Evolutionary conservation across 2,797 vertebrate genomes (phyloP).

Genomic region (Epinephelus coioides): DNA sequence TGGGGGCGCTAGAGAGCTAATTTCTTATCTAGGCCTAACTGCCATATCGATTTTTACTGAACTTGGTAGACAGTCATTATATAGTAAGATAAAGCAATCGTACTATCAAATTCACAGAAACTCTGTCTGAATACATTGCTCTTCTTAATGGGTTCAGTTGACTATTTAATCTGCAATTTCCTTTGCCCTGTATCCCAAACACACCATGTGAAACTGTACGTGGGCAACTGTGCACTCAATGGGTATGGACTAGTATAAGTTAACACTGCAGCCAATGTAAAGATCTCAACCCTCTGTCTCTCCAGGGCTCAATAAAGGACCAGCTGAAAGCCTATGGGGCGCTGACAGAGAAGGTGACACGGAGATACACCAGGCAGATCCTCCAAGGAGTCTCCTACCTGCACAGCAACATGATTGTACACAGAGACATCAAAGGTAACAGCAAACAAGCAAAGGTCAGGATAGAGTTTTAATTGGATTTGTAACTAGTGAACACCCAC

Average conservation of each 20-base stretch:
- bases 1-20: no score
- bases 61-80: no score
- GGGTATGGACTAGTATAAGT: not conserved
- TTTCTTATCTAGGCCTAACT: no score
- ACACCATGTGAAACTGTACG: no score
- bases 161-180: no score
- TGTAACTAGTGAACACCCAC: slow-evolving; percentile 20
- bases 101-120: no score
- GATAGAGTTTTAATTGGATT: slow-evolving; percentile 53
- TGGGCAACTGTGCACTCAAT: no score
- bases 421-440: slow-evolving; percentile 95
- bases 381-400: slow-evolving; percentile 94
- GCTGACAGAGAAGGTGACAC: slow-evolving; percentile 93
- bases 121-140: no score
- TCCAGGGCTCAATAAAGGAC: slow-evolving; percentile 88
- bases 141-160: no score
- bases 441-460: slow-evolving; percentile 29
- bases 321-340: slow-evolving; percentile 94
- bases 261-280: not conserved
- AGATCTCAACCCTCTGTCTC: not conserved
- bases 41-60: no score
- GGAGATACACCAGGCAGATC: slow-evolving; percentile 93
- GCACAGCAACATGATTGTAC: slow-evolving; percentile 97
- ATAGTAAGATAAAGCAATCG: no score
- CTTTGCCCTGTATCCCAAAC: no score